Evolutionary conservation across 2,113 vertebrate species (phyloP), one percentile per base, ranked within the genome.

Genomic region (Vanacampus margaritifer): DNA sequence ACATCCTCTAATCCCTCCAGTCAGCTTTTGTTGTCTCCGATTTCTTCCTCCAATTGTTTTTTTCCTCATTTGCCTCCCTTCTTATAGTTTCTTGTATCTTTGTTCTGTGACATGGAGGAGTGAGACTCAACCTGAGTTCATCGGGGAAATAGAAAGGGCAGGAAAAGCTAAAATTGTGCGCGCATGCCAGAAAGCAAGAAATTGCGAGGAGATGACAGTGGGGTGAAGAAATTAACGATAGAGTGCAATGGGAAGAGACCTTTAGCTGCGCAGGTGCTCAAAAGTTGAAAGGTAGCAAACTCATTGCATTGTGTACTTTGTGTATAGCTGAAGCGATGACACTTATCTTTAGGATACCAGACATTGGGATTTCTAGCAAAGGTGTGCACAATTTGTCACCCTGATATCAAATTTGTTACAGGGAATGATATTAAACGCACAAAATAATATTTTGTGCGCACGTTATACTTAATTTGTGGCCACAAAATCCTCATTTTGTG

Each of bases 41-140:
- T 43, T 35, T 26, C 14, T 70, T 68, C 36, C 32, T 67, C 2
- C 1, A 7, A 70, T 51, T 74, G 61, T 71, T 66, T 72, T 28
- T 21, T 4, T 19, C 35, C 21, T 66, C 24, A 36, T 70, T 72
- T 70, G 69, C n/a, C 56, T 23, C 53, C 60, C 58, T 32, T 65
- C 57, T 24, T 63, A 5, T 70, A 50, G 68, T 41, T 64, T 53
- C 61, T 50, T 62, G 53, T 14, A 4, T 64, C 65, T 66, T 73
- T 74, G 68, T 67, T 62, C 57, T 72, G 71, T 74, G 81, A 84
- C 69, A 79, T 57, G 7, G 77, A 86, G 79, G 82, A 74, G 79
- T 78, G 72, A 86, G 71, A 80, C 79, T 80, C 83, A 79, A 69
- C 74, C 75, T n/a, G 72, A 70, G 72, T 75, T 68, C 81, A 66